Percentiles rank a stretch among this genome's conserved stretches.
Evolutionary conservation across 2,888 invertebrate genomes (phyloP).

Genomic region (Nesidiocoris tenuis): DNA sequence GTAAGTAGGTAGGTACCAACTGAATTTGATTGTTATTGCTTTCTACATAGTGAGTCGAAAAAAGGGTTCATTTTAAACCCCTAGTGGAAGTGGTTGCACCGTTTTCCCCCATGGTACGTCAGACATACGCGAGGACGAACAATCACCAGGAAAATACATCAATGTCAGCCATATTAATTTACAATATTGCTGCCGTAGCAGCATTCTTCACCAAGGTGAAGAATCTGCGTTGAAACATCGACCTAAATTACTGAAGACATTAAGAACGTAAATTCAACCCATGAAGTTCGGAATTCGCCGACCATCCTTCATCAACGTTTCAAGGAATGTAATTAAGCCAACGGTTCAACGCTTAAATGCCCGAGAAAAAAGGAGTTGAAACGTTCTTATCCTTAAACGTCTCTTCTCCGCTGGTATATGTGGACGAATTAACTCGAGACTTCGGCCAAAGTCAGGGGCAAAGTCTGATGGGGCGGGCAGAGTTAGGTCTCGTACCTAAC

Average conservation of each 20-base stretch:
- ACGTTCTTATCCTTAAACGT: neutral
- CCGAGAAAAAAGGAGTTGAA: slow-evolving; percentile 1
- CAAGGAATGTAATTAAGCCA: slow-evolving; percentile 34
- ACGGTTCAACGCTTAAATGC: slow-evolving; percentile 13
- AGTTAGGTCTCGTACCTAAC: neutral
- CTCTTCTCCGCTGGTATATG: slow-evolving; percentile 11
- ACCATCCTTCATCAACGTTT: slow-evolving; percentile 10
- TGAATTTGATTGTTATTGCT: too few relatives aligned
- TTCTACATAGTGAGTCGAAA: too few relatives aligned
- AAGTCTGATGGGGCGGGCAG: neutral
- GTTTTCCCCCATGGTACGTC: too few relatives aligned
- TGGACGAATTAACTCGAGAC: slow-evolving; percentile 17
- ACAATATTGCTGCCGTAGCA: neutral
- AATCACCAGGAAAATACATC: too few relatives aligned
- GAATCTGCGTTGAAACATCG: neutral
- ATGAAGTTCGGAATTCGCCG: neutral
- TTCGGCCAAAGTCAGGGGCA: neutral
- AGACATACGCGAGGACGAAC: too few relatives aligned
- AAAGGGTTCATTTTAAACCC: too few relatives aligned
- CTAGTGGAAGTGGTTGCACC: too few relatives aligned
- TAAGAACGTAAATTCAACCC: neutral
- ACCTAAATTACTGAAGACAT: slow-evolving; percentile 29
- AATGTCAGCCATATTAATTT: too few relatives aligned
- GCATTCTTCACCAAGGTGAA: neutral
- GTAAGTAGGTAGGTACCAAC: too few relatives aligned